A percentile compares a stretch with the other conserved stretches of the same genome.
Conservation (phyloP, 1,140 invertebrate genomes). For the Orussus abietinus region DNA sequence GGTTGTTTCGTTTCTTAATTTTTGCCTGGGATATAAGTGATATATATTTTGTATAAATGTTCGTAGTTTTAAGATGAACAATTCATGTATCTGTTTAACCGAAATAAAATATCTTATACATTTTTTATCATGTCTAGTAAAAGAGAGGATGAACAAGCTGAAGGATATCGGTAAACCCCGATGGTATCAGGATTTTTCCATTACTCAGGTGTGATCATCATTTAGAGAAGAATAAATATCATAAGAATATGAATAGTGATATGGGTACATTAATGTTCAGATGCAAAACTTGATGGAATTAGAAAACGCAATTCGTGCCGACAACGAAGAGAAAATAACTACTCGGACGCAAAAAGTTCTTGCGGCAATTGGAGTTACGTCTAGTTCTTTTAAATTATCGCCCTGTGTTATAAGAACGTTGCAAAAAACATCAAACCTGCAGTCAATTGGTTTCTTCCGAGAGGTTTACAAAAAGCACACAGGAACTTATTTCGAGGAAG, state of each 20-base stretch:
- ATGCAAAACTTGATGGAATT: conserved; percentile 28
- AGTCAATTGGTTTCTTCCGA: conserved; percentile 34
- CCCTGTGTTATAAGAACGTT: conserved; percentile 29
- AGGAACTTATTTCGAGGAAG: conserved; percentile 40
- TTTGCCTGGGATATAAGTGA: background rate
- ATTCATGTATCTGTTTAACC: too few relatives aligned
- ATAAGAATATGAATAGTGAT: conserved; percentile 1
- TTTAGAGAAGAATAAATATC: conserved; percentile 2
- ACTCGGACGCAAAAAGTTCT: conserved; percentile 28
- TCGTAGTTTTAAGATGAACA: background rate
- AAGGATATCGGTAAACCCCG: conserved; percentile 17
- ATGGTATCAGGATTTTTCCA: conserved; percentile 47
- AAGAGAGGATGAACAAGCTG: background rate
- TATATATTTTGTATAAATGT: conserved; percentile 1
- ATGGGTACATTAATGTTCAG: conserved; percentile 20
- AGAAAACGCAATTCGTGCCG: conserved; percentile 31
- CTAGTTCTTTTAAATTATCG: conserved; percentile 29
- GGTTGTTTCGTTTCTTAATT: background rate
- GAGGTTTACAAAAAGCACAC: conserved; percentile 40
- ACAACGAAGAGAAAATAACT: conserved; percentile 34
- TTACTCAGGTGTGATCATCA: conserved; percentile 34
- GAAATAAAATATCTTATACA: background rate
- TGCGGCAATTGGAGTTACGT: conserved; percentile 36
- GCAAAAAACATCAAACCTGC: conserved; percentile 20
- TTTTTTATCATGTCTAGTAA: conserved; percentile 1